Percentiles rank a stretch among this genome's conserved stretches.
These are phyloP conservation scores for Streblospio benedicti DNA, from an alignment of 1,140 invertebrate species.

Conservation along the genomic window DNA sequence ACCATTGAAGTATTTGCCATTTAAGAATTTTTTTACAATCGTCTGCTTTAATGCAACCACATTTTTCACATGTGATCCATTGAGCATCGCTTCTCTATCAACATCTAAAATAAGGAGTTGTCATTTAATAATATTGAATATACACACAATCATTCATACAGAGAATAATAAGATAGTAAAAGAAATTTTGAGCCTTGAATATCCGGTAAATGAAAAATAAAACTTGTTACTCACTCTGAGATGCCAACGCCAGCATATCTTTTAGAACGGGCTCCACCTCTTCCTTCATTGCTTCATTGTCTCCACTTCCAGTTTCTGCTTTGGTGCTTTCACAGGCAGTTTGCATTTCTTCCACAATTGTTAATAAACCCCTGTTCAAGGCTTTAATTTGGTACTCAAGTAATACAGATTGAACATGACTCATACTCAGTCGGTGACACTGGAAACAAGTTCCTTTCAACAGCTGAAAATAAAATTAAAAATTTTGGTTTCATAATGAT, in stretches of 20 bases:
- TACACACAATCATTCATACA: background rate
- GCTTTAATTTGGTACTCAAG: conserved; percentile 66
- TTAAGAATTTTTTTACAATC: background rate
- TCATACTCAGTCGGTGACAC: conserved; percentile 46
- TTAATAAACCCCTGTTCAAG: conserved; percentile 64
- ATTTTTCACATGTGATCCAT: background rate
- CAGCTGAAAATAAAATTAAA: conserved; percentile 43
- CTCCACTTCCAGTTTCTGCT: conserved; percentile 15
- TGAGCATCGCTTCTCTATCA: background rate
- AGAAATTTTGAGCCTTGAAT: background rate
- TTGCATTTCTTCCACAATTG: conserved; percentile 58
- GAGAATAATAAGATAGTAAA: background rate
- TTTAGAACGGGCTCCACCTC: conserved; percentile 8
- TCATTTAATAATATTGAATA: background rate
- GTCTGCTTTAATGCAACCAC: background rate
- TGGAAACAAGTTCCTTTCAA: conserved; percentile 54
- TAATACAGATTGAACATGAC: conserved; percentile 36
- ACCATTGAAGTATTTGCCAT: background rate
- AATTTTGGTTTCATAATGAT: background rate
- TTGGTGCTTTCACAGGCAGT: conserved; percentile 40
- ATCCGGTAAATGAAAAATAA: too few species aligned
- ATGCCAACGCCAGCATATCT: too few species aligned
- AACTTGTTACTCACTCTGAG: too few species aligned
- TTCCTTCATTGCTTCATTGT: background rate
- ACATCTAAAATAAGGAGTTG: background rate